These are phyloP conservation scores for Microtus ochrogaster DNA, from an alignment of 2,113 vertebrate species.

Conservation along the genomic window DNA sequence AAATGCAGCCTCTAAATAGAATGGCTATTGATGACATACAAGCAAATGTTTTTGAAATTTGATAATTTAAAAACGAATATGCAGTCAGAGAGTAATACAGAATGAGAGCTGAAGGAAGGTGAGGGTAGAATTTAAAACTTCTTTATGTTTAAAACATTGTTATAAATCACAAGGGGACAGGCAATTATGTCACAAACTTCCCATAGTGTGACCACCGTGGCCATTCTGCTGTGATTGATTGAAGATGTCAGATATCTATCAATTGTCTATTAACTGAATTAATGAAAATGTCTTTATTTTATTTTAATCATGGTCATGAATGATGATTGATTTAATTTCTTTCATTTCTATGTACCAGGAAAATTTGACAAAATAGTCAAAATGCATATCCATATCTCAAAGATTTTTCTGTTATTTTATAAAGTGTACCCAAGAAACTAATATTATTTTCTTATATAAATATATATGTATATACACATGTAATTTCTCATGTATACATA, in stretches of 20 bases:
- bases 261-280: neutral
- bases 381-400: neutral
- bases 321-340: neutral
- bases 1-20: conserved; percentile 17
- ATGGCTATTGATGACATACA: neutral
- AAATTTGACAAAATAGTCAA: neutral
- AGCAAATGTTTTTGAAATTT: conserved; percentile 46
- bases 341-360: neutral
- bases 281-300: neutral
- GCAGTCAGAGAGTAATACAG: neutral
- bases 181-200: neutral
- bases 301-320: neutral
- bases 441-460: neutral
- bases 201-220: neutral
- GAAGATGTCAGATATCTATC: neutral
- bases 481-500: neutral
- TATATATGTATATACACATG: neutral
- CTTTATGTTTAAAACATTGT: neutral
- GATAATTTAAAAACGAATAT: conserved; percentile 14
- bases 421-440: neutral
- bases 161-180: neutral
- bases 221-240: neutral
- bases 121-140: conserved; percentile 35
- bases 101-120: neutral
- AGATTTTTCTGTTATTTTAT: neutral